A percentile compares a stretch with the other conserved stretches of the same genome.
These are phyloP conservation scores for Kuschelorhynchus macadamiae DNA, from an alignment of 2,888 invertebrate genomes.

Conservation along the genomic window DNA sequence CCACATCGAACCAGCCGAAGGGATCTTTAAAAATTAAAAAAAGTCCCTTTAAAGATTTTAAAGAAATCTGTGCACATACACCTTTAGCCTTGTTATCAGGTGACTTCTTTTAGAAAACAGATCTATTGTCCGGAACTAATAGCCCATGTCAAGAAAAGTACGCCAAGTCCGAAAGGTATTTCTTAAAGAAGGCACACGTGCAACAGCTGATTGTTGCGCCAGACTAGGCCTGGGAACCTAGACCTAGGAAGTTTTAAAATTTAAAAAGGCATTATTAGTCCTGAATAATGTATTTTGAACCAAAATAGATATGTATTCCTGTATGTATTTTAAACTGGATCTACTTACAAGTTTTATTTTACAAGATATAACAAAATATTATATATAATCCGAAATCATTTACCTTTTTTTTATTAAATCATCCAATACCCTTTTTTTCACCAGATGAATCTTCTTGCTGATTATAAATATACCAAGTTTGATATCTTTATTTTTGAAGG, in stretches of 20 bases:
- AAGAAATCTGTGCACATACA: slow-evolving; percentile 22
- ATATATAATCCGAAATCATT: too few relatives aligned
- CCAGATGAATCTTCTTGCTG: too few relatives aligned
- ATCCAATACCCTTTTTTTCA: too few relatives aligned
- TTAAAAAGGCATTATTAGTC: background rate
- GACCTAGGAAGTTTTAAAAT: slow-evolving; percentile 12
- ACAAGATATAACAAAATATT: too few relatives aligned
- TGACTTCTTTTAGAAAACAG: slow-evolving; percentile 39
- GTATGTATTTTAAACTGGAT: too few relatives aligned
- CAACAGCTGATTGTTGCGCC: slow-evolving; percentile 26
- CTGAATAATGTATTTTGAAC: background rate
- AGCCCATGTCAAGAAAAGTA: slow-evolving; percentile 18
- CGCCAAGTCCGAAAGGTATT: slow-evolving; percentile 32
- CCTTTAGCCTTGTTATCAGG: slow-evolving; percentile 38
- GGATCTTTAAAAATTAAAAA: slow-evolving; percentile 32
- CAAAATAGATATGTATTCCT: too few relatives aligned
- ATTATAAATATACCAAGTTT: too few relatives aligned
- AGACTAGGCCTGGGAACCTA: background rate
- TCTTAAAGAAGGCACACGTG: slow-evolving; percentile 37
- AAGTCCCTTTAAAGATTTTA: slow-evolving; percentile 30
- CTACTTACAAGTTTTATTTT: too few relatives aligned
- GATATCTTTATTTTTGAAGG: too few relatives aligned
- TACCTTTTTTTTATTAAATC: too few relatives aligned
- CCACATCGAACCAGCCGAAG: slow-evolving; percentile 10
- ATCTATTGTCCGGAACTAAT: slow-evolving; percentile 34